These are phyloP conservation scores for Phymorhynchus buccinoides DNA, from an alignment of 1,140 invertebrate species.

Conservation along the genomic window DNA sequence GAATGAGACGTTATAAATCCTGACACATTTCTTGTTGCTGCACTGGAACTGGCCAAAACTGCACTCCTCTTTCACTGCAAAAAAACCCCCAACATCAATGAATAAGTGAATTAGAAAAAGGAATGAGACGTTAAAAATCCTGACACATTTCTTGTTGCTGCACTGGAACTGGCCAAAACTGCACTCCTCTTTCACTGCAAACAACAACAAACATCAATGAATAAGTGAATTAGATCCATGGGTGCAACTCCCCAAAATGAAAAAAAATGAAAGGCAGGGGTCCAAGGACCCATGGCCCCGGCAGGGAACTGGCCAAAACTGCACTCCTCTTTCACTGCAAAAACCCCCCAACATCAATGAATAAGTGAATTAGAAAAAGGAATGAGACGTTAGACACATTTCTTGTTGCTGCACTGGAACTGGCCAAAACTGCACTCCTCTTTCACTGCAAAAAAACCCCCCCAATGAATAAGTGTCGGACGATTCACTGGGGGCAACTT, in stretches of 20 bases:
- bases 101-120: too few species aligned
- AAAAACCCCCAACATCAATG: too few species aligned
- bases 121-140: too few species aligned
- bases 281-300: conserved; percentile 54
- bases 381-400: conserved; percentile 66
- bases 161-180: conserved; percentile 63
- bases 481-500: too few species aligned
- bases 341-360: too few species aligned
- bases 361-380: too few species aligned
- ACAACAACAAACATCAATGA: too few species aligned
- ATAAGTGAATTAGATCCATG: too few species aligned
- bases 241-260: too few species aligned
- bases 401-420: conserved; percentile 64
- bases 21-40: conserved; percentile 61
- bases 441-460: conserved; percentile 47
- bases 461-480: background rate
- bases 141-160: conserved; percentile 61
- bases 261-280: too few species aligned
- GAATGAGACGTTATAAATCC: too few species aligned
- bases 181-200: conserved; percentile 48
- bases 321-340: conserved; percentile 48
- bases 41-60: conserved; percentile 63
- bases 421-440: conserved; percentile 50
- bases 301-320: conserved; percentile 62
- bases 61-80: conserved; percentile 48